These are phyloP conservation scores for Clistopyga incitator DNA, from an alignment of 2,888 invertebrate species.

Conservation along the genomic window DNA sequence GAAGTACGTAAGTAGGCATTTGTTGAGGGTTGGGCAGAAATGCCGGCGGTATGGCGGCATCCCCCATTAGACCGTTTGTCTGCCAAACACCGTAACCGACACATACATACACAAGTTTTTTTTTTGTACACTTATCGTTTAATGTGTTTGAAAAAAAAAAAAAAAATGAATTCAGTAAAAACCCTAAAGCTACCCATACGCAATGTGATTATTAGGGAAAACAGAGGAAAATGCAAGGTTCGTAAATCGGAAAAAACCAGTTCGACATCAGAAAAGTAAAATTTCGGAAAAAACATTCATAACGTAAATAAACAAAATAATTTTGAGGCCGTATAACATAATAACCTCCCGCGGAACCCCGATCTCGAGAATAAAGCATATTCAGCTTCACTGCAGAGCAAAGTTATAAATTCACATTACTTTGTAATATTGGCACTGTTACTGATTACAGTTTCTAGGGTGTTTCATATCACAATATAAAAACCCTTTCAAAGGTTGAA, in stretches of 20 bases:
- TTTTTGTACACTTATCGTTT: constrained; percentile 22
- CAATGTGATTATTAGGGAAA: constrained; percentile 31
- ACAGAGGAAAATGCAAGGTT: constrained; percentile 16
- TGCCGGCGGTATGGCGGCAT: constrained; percentile 85
- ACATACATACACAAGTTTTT: constrained; percentile 68
- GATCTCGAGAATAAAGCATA: too few species aligned
- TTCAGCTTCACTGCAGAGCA: too few species aligned
- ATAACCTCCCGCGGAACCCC: too few species aligned
- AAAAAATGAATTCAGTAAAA: constrained; percentile 22
- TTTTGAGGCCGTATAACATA: too few species aligned
- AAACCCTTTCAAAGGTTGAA: too few species aligned
- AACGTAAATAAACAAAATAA: too few species aligned
- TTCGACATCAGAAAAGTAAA: neutral
- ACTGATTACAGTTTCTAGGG: too few species aligned
- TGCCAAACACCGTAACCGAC: constrained; percentile 83
- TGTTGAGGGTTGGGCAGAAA: constrained; percentile 86
- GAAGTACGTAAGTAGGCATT: constrained; percentile 87
- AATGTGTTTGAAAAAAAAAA: constrained; percentile 17
- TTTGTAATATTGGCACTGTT: too few species aligned
- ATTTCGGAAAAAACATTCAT: too few species aligned
- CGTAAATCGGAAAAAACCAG: neutral
- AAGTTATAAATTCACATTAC: too few species aligned
- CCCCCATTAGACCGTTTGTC: constrained; percentile 84
- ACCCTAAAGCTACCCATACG: constrained; percentile 50
- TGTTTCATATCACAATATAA: too few species aligned